Conservation (phyloP, 2,888 invertebrate species). For the Synergus itoensis region DNA sequence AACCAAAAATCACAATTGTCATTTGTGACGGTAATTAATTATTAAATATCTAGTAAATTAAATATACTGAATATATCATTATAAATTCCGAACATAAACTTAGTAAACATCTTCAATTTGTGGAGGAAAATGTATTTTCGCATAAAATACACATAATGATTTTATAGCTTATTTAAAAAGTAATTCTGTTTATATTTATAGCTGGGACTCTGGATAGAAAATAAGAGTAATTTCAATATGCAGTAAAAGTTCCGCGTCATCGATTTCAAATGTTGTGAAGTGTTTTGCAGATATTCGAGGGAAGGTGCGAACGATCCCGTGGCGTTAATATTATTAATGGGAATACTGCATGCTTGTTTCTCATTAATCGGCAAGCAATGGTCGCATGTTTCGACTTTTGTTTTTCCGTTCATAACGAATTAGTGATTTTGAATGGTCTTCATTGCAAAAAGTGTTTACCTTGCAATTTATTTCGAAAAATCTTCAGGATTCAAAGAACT, state of each 20-base stretch:
- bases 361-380: slow-evolving; percentile 25
- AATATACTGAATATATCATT: too few species aligned
- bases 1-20: too few species aligned
- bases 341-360: slow-evolving; percentile 25
- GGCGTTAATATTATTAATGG: slow-evolving; percentile 32
- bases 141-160: not conserved
- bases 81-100: too few species aligned
- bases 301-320: slow-evolving; percentile 32
- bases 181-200: not conserved
- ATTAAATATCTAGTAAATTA: too few species aligned
- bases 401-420: slow-evolving; percentile 11
- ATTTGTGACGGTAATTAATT: too few species aligned
- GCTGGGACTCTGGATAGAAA: not conserved
- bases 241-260: slow-evolving; percentile 2
- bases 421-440: not conserved
- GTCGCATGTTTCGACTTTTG: slow-evolving; percentile 1
- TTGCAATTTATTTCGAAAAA: not conserved
- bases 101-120: too few species aligned
- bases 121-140: not conserved
- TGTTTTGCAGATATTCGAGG: slow-evolving; percentile 18
- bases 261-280: slow-evolving; percentile 17
- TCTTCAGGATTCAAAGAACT: not conserved
- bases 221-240: slow-evolving; percentile 1
- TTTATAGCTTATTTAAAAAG: not conserved
- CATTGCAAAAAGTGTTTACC: not conserved